Conservation (phyloP, 2,888 invertebrate species). For the Cepaea hortensis region DNA sequence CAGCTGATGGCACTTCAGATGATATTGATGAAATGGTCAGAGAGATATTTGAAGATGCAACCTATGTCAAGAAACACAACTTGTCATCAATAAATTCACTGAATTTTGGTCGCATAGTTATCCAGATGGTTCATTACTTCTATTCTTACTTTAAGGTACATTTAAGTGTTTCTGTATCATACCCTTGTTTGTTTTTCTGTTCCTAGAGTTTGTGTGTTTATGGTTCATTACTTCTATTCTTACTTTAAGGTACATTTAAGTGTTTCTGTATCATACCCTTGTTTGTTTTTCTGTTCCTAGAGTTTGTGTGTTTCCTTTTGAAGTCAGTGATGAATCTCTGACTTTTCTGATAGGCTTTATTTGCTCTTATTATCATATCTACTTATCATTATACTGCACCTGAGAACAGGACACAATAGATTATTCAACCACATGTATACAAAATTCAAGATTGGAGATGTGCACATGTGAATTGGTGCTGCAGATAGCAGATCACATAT, state of each 20-base stretch:
- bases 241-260: constrained; percentile 72
- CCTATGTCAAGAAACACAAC: constrained; percentile 66
- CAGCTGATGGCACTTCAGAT: constrained; percentile 78
- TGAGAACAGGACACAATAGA: too few relatives aligned
- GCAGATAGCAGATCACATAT: too few relatives aligned
- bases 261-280: neutral
- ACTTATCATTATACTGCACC: neutral
- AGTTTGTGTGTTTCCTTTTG: neutral
- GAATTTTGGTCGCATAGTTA: constrained; percentile 77
- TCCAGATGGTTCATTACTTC: constrained; percentile 77
- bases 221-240: constrained; percentile 76
- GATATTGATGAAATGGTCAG: constrained; percentile 77
- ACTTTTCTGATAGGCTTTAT: too few relatives aligned
- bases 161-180: neutral
- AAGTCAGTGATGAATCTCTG: neutral
- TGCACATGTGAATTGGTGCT: too few relatives aligned
- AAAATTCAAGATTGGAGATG: too few relatives aligned
- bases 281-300: neutral
- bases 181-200: neutral
- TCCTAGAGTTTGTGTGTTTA: constrained; percentile 33
- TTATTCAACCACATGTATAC: too few relatives aligned
- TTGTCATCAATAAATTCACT: constrained; percentile 77
- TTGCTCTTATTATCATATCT: neutral
- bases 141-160: constrained; percentile 76
- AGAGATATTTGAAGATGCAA: constrained; percentile 73